These are phyloP conservation scores for Ctenochaetus hawaiiensis DNA, from an alignment of 2,797 vertebrate genomes.

Conservation along the genomic window DNA sequence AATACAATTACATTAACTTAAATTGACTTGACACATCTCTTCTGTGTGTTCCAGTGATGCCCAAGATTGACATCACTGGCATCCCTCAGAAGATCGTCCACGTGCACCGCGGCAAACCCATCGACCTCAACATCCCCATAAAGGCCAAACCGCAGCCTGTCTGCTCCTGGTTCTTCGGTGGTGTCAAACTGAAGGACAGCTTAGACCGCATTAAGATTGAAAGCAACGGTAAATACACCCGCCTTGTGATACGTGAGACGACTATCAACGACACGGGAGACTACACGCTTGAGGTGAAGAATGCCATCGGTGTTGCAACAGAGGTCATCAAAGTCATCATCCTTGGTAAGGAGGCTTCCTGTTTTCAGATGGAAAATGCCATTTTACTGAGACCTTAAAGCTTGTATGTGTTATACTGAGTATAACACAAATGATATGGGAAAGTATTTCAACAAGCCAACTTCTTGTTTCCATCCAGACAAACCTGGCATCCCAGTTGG, in stretches of 20 bases:
- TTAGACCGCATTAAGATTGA: slow-evolving; percentile 95
- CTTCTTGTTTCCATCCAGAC: slow-evolving; percentile 81
- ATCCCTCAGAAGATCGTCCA: slow-evolving; percentile 97
- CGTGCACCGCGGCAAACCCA: slow-evolving; percentile 91
- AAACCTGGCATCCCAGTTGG: slow-evolving; percentile 95
- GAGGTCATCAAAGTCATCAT: slow-evolving; percentile 96
- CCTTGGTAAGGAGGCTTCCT: slow-evolving; percentile 89
- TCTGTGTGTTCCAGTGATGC: slow-evolving; percentile 85
- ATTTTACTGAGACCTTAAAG: not conserved
- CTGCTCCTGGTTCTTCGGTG: slow-evolving; percentile 93
- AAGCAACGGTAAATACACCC: slow-evolving; percentile 89
- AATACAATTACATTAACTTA: not conserved
- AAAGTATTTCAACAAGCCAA: not conserved
- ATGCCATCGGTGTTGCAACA: slow-evolving; percentile 88
- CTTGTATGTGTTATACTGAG: not conserved
- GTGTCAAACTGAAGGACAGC: slow-evolving; percentile 92
- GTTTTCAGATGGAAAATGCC: not conserved
- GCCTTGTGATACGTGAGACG: slow-evolving; percentile 93
- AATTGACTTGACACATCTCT: not conserved
- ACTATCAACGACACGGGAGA: slow-evolving; percentile 95
- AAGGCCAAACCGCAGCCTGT: slow-evolving; percentile 90
- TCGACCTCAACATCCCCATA: slow-evolving; percentile 93
- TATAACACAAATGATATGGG: not conserved
- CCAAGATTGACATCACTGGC: slow-evolving; percentile 92
- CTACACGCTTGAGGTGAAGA: slow-evolving; percentile 95